Evolutionary conservation across 2,113 vertebrate genomes (phyloP).

Genomic region (Brachyistius frenatus): DNA sequence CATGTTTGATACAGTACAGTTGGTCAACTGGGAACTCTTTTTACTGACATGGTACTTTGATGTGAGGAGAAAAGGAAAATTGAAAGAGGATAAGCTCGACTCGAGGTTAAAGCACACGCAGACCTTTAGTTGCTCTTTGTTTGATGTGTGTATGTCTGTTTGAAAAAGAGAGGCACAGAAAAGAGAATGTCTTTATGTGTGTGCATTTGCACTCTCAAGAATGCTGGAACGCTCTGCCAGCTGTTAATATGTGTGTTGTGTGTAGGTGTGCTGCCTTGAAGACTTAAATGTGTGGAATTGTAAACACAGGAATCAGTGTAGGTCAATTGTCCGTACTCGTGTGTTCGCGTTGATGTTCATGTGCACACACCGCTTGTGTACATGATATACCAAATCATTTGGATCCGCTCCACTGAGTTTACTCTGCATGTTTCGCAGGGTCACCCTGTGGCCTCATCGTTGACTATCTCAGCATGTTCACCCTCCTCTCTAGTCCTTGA

Average conservation of each 20-base stretch:
- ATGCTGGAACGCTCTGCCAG: neutral
- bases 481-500: slow-evolving; percentile 63
- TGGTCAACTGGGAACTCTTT: slow-evolving; percentile 4
- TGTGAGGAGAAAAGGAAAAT: slow-evolving; percentile 25
- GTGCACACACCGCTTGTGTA: neutral
- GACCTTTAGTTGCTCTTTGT: slow-evolving; percentile 43
- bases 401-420: slow-evolving; percentile 12
- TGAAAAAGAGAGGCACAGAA: slow-evolving; percentile 3
- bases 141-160: neutral
- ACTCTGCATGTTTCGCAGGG: slow-evolving; percentile 41
- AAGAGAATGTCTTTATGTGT: neutral
- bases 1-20: neutral
- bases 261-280: slow-evolving; percentile 13
- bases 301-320: neutral
- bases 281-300: slow-evolving; percentile 3
- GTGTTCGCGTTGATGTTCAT: slow-evolving; percentile 6
- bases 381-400: slow-evolving; percentile 12
- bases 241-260: neutral
- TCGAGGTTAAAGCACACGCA: slow-evolving; percentile 42
- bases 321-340: neutral
- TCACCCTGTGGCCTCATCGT: slow-evolving; percentile 54
- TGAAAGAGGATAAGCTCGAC: slow-evolving; percentile 49
- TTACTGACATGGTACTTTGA: slow-evolving; percentile 37
- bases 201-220: neutral
- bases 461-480: slow-evolving; percentile 39